Conservation (phyloP, 2,113 vertebrate genomes). For the Taurulus bubalis region DNA sequence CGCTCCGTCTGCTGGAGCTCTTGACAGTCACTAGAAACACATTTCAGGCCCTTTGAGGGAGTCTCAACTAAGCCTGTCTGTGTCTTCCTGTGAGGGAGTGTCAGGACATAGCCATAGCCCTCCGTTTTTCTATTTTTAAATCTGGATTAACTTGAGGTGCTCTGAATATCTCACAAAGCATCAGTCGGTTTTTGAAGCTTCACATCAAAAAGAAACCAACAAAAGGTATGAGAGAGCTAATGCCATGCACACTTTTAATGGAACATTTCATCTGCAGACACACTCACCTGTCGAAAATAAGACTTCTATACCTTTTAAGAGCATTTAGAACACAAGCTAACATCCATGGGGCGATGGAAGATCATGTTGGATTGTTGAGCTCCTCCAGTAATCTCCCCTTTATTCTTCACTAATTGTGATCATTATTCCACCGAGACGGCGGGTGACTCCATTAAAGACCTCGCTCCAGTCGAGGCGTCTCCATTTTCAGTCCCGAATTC, state of each 20-base stretch:
- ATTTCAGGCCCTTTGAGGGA: background rate
- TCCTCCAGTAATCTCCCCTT: constrained; percentile 45
- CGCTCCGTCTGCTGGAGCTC: background rate
- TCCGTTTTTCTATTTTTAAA: background rate
- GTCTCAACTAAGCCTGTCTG: background rate
- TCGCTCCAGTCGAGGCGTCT: constrained; percentile 35
- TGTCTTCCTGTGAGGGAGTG: background rate
- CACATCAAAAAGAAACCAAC: background rate
- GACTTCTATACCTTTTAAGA: too few relatives aligned
- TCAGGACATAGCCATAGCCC: background rate
- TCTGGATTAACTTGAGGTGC: background rate
- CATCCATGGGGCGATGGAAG: background rate
- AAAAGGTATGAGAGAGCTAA: background rate
- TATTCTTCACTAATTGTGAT: constrained; percentile 66
- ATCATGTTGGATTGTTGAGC: background rate
- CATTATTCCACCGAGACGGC: constrained; percentile 55
- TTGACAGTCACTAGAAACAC: background rate
- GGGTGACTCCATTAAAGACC: constrained; percentile 41
- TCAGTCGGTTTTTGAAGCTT: background rate
- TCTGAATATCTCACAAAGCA: background rate
- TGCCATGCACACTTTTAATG: background rate
- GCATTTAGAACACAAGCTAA: background rate
- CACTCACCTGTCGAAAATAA: background rate
- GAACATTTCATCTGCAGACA: background rate
- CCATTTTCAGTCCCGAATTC: constrained; percentile 28